These are phyloP conservation scores for Planiliza haematocheilus DNA, from an alignment of 2,113 vertebrate species.

Conservation along the genomic window DNA sequence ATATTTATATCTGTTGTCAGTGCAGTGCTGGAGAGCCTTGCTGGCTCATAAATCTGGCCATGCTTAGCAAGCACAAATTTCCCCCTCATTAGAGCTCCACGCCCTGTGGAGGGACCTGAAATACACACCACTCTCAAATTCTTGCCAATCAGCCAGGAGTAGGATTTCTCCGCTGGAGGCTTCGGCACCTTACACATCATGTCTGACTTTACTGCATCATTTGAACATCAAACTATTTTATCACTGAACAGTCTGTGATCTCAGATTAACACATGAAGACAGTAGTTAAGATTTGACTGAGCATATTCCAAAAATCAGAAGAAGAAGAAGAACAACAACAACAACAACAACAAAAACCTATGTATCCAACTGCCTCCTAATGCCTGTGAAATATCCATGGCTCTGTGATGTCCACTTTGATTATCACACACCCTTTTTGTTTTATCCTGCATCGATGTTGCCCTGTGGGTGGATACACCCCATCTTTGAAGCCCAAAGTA, in stretches of 20 bases:
- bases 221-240: constrained; percentile 12
- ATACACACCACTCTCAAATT: constrained; percentile 58
- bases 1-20: constrained; percentile 76
- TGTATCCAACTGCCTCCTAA: not conserved
- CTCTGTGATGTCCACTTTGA: constrained; percentile 41
- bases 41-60: constrained; percentile 72
- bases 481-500: constrained; percentile 61
- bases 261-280: constrained; percentile 7
- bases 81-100: constrained; percentile 72
- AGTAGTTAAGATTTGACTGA: not conserved
- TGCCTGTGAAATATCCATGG: constrained; percentile 19
- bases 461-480: constrained; percentile 68
- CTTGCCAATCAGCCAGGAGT: constrained; percentile 45
- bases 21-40: constrained; percentile 61
- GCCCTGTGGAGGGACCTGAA: constrained; percentile 64
- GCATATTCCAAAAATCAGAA: not conserved
- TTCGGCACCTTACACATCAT: constrained; percentile 26
- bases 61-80: constrained; percentile 78
- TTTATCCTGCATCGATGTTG: constrained; percentile 39
- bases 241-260: not conserved
- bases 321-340: not conserved
- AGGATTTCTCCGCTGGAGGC: constrained; percentile 20
- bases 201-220: constrained; percentile 10
- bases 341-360: no score
- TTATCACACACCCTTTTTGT: constrained; percentile 23